Evolutionary conservation across 2,113 vertebrate genomes (phyloP).

Genomic region (Tragulus kanchil): DNA sequence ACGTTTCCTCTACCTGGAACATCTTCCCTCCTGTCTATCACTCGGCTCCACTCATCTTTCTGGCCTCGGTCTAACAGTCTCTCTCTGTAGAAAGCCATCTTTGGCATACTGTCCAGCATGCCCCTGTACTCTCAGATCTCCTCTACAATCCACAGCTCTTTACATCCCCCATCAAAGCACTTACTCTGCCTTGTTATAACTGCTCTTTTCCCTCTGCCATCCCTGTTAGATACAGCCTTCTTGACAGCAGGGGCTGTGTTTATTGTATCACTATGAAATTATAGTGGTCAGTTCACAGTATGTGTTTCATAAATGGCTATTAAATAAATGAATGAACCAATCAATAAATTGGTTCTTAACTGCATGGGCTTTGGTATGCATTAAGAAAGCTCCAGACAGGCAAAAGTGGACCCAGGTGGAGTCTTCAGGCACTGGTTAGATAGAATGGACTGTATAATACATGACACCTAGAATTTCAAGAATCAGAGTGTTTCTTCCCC

Average conservation of each 20-base stretch:
- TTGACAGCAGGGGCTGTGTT: neutral
- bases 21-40: neutral
- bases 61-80: neutral
- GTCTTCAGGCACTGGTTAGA: neutral
- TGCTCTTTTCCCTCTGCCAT: neutral
- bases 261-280: neutral
- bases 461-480: neutral
- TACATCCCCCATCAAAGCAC: neutral
- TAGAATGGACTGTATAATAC: neutral
- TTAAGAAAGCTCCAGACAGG: neutral
- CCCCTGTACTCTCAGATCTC: neutral
- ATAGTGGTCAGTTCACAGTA: neutral
- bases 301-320: neutral
- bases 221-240: neutral
- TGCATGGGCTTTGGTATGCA: neutral
- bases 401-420: neutral
- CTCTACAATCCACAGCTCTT: neutral
- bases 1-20: neutral
- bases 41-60: neutral
- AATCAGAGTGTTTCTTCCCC: neutral
- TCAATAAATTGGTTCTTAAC: neutral
- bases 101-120: accelerated
- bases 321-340: constrained; percentile 18
- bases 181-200: neutral
- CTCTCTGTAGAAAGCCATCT: neutral